Conservation (phyloP, 2,888 invertebrate genomes). For the Eilema griseolum region DNA sequence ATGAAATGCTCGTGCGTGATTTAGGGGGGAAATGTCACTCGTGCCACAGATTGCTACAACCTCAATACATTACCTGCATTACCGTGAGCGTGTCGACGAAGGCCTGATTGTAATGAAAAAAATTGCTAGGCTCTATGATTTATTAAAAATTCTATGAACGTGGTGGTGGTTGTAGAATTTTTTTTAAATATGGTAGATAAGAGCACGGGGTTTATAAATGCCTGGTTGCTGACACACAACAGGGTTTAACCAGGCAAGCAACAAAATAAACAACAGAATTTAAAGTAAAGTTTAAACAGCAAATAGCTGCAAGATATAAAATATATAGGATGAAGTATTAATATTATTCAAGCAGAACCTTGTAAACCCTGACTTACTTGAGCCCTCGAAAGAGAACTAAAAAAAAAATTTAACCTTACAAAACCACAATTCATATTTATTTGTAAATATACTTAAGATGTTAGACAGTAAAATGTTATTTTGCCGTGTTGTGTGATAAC, state of each 20-base stretch:
- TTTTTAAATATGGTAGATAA: too few relatives aligned
- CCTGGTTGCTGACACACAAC: background rate
- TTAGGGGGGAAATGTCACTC: constrained; percentile 65
- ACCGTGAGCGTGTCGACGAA: background rate
- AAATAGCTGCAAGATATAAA: constrained; percentile 8
- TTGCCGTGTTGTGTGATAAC: too few relatives aligned
- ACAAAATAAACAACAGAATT: background rate
- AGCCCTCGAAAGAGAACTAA: background rate
- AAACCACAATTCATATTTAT: too few relatives aligned
- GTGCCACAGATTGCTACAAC: constrained; percentile 37
- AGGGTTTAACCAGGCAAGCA: background rate
- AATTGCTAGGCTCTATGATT: background rate
- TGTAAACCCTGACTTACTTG: constrained; percentile 14
- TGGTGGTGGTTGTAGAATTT: background rate
- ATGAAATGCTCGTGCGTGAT: constrained; percentile 66
- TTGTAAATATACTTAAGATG: too few relatives aligned
- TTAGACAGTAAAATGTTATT: too few relatives aligned
- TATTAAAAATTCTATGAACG: background rate
- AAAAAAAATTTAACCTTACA: too few relatives aligned
- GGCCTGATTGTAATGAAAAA: constrained; percentile 4
- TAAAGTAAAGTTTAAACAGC: constrained; percentile 1
- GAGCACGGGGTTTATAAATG: background rate
- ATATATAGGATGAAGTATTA: background rate
- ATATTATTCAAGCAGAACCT: constrained; percentile 14
- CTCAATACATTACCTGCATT: constrained; percentile 25